Evolutionary conservation across 2,797 vertebrate species (phyloP).

Genomic region (Scarus forsteni): DNA sequence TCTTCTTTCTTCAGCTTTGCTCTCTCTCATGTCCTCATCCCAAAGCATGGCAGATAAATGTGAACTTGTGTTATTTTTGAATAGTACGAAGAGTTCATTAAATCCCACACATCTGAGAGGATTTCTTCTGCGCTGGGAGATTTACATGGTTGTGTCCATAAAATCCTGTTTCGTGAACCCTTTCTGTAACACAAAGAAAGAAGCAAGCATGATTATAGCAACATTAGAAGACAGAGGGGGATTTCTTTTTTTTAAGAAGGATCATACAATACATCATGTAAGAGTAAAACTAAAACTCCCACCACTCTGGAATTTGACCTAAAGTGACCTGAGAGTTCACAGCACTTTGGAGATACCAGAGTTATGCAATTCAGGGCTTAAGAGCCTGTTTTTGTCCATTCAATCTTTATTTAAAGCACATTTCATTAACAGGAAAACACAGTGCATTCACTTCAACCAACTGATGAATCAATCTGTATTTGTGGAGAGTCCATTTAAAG

Average conservation of each 20-base stretch:
- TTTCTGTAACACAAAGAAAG: constrained; percentile 77
- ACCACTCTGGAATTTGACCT: not conserved
- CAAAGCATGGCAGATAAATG: constrained; percentile 23
- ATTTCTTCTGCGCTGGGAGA: constrained; percentile 1
- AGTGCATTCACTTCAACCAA: no score
- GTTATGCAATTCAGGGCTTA: not conserved
- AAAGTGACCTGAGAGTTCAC: not conserved
- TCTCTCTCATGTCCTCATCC: constrained; percentile 27
- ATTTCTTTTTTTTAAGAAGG: not conserved
- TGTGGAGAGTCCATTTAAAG: no score
- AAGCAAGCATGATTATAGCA: constrained; percentile 10
- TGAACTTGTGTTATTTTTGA: constrained; percentile 9
- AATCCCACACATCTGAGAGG: not conserved
- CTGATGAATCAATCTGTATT: no score
- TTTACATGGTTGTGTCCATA: constrained; percentile 52
- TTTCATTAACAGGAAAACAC: no score
- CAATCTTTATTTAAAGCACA: no score
- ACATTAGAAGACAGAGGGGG: not conserved
- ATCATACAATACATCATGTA: not conserved
- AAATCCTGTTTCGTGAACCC: constrained; percentile 72
- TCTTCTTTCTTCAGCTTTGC: constrained; percentile 13
- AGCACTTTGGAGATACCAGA: not conserved
- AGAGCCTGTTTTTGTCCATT: not conserved
- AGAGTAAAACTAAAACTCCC: not conserved
- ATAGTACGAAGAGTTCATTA: constrained; percentile 20